Conservation (phyloP, 2,113 vertebrate genomes). For the Agelaius tricolor region DNA sequence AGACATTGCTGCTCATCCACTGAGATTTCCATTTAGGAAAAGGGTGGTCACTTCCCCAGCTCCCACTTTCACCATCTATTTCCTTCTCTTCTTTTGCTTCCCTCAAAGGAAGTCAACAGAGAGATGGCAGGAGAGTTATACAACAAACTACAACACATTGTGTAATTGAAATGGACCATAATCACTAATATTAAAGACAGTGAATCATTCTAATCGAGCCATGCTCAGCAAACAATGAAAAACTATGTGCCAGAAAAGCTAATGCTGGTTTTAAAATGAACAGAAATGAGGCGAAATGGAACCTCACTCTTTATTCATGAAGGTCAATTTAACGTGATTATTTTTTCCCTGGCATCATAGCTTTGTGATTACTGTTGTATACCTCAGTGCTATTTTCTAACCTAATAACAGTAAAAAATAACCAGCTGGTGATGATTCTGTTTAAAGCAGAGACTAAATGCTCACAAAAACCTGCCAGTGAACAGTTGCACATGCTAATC, state of each 20-base stretch:
- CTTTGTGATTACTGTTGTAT: conserved; percentile 73
- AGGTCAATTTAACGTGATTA: conserved; percentile 79
- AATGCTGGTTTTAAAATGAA: conserved; percentile 77
- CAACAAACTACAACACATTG: conserved; percentile 66
- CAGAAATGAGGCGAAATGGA: conserved; percentile 77
- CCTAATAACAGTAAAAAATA: conserved; percentile 74
- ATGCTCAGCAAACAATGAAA: conserved; percentile 81
- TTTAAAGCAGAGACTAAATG: conserved; percentile 63
- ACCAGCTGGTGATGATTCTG: conserved; percentile 71
- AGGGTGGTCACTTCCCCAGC: not conserved
- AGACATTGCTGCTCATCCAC: not conserved
- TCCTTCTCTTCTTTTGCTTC: not conserved
- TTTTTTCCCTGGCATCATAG: conserved; percentile 68
- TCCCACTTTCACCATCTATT: not conserved
- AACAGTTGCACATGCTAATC: conserved; percentile 62
- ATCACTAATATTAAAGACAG: conserved; percentile 81
- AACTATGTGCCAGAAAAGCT: conserved; percentile 78
- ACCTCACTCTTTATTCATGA: conserved; percentile 78
- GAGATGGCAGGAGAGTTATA: conserved; percentile 60
- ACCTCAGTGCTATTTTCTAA: conserved; percentile 74
- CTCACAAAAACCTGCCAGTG: conserved; percentile 20
- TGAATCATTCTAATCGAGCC: conserved; percentile 79
- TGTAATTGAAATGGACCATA: conserved; percentile 76
- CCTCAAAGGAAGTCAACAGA: conserved; percentile 23
- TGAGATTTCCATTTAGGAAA: not conserved